Evolutionary conservation across 1,140 invertebrate species (phyloP).

Genomic region (Daktulosphaira vitifoliae): DNA sequence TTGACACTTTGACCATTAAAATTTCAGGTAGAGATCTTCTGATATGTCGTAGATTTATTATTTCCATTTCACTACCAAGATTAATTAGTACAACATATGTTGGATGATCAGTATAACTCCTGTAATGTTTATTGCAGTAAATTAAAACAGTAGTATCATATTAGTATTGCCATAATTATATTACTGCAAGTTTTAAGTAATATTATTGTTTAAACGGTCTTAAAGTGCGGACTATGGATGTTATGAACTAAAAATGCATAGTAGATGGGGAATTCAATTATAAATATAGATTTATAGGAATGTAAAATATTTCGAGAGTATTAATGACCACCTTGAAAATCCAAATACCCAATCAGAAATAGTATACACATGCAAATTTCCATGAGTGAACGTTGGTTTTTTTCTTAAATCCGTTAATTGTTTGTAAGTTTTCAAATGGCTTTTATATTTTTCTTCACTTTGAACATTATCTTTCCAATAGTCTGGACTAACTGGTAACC

Average conservation of each 20-base stretch:
- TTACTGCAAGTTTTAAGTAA: no score
- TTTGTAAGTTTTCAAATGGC: conserved; percentile 26
- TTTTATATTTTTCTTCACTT: neutral
- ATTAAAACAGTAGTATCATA: no score
- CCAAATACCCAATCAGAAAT: conserved; percentile 32
- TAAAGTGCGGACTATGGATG: no score
- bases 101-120: conserved; percentile 34
- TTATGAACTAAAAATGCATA: no score
- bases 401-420: conserved; percentile 16
- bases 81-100: conserved; percentile 35
- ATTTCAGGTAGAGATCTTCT: neutral
- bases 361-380: conserved; percentile 26
- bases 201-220: no score
- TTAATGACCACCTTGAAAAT: conserved; percentile 3
- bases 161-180: no score
- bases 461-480: conserved; percentile 31
- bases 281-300: no score
- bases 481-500: conserved; percentile 34
- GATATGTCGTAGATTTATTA: neutral
- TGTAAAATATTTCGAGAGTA: no score
- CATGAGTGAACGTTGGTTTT: conserved; percentile 25
- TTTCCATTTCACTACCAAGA: conserved; percentile 31
- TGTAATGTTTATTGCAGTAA: neutral
- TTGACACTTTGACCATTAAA: conserved; percentile 33
- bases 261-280: no score